These are phyloP conservation scores for Lepeophtheirus nordmannii DNA, from an alignment of 2,888 invertebrate species.

Conservation along the genomic window DNA sequence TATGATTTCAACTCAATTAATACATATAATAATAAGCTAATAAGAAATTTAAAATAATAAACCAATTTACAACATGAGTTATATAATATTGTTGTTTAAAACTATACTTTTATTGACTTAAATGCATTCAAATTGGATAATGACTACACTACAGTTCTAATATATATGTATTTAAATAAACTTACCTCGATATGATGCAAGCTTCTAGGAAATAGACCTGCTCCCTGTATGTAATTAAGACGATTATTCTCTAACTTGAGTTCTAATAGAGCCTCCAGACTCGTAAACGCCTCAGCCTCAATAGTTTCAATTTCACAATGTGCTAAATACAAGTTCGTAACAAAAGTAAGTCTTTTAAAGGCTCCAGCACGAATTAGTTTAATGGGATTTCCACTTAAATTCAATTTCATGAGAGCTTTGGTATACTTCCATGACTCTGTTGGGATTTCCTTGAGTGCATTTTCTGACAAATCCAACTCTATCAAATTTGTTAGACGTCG, in stretches of 20 bases:
- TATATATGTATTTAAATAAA: no score
- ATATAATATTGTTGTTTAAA: no score
- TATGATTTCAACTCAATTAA: no score
- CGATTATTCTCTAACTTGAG: conserved; percentile 13
- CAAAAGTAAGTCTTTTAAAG: conserved; percentile 12
- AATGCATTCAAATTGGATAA: no score
- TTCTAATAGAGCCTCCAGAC: conserved; percentile 11
- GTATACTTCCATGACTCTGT: conserved; percentile 4
- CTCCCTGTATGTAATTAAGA: conserved; percentile 9
- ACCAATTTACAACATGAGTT: no score
- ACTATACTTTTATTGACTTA: no score
- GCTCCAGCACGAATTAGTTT: conserved; percentile 18
- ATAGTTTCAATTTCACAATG: conserved; percentile 21
- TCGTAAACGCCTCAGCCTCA: conserved; percentile 10
- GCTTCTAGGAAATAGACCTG: conserved; percentile 14
- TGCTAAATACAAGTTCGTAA: conserved; percentile 9
- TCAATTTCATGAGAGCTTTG: conserved; percentile 20
- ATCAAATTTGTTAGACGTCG: conserved; percentile 12
- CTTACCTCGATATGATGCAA: conserved; percentile 21
- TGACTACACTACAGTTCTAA: no score
- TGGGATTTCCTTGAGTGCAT: conserved; percentile 13
- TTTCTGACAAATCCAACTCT: conserved; percentile 21
- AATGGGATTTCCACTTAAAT: conserved; percentile 16
- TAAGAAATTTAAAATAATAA: no score
- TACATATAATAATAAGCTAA: no score